These are phyloP conservation scores for Chrysolina americana DNA, from an alignment of 2,888 invertebrate species.

Conservation along the genomic window DNA sequence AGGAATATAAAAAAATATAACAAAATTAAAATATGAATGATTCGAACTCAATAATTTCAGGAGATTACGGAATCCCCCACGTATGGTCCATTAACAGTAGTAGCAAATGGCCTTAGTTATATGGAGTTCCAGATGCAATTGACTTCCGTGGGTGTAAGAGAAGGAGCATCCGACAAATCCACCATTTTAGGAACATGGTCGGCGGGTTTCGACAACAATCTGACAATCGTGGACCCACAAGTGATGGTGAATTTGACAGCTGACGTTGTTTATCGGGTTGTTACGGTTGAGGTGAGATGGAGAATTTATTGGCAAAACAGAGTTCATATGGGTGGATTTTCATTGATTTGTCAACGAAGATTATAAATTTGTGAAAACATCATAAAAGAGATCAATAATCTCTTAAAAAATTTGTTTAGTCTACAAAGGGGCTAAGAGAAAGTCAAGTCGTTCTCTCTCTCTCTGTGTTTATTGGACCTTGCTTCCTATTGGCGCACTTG, in stretches of 20 bases:
- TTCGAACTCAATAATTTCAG: conserved; percentile 34
- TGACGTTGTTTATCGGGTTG: conserved; percentile 88
- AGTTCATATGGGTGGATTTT: too few relatives aligned
- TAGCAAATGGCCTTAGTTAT: conserved; percentile 80
- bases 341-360: too few relatives aligned
- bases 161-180: conserved; percentile 81
- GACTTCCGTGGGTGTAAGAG: conserved; percentile 79
- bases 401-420: too few relatives aligned
- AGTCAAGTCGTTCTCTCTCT: too few relatives aligned
- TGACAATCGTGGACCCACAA: conserved; percentile 77
- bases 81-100: conserved; percentile 78
- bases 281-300: conserved; percentile 82
- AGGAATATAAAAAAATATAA: too few relatives aligned
- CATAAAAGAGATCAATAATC: too few relatives aligned
- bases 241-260: conserved; percentile 84
- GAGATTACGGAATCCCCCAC: conserved; percentile 75
- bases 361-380: too few relatives aligned
- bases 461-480: too few relatives aligned
- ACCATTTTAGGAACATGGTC: conserved; percentile 83
- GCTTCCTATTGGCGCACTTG: too few relatives aligned
- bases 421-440: too few relatives aligned
- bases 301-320: neutral
- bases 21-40: too few relatives aligned
- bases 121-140: conserved; percentile 84
- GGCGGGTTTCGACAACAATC: conserved; percentile 79